Percentiles rank a stretch among this genome's conserved stretches.
phyloP scores from a whole-genome alignment of 2,888 invertebrate species.

The Seira ritae region DNA sequence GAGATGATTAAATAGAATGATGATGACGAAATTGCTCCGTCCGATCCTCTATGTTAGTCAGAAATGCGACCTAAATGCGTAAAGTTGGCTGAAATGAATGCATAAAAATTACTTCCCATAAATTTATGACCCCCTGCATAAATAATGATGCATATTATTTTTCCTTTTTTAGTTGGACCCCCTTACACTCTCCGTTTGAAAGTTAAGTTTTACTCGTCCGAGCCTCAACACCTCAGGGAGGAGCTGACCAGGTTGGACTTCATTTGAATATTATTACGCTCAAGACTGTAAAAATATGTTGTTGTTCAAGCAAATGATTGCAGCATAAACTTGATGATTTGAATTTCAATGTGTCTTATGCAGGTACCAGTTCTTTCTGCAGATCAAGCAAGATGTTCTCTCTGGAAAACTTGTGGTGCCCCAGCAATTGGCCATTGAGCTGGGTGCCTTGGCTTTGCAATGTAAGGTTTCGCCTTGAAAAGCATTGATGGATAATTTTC shows the following conservation, averaged over 20 bases:
- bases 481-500: background rate
- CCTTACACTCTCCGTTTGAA: slow-evolving; percentile 96
- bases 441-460: slow-evolving; percentile 94
- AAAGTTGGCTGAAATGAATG: background rate
- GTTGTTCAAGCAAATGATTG: no score
- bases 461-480: slow-evolving; percentile 80
- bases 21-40: no score
- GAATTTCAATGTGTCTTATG: slow-evolving; percentile 52
- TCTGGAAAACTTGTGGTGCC: slow-evolving; percentile 91
- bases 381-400: slow-evolving; percentile 96
- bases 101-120: slow-evolving; percentile 9
- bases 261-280: no score
- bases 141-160: slow-evolving; percentile 5
- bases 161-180: slow-evolving; percentile 87
- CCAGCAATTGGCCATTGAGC: slow-evolving; percentile 88
- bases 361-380: slow-evolving; percentile 96
- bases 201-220: slow-evolving; percentile 99
- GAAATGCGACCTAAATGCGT: background rate
- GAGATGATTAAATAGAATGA: no score
- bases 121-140: slow-evolving; percentile 18
- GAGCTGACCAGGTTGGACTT: slow-evolving; percentile 91
- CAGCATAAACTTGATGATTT: background rate
- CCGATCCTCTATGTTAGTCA: background rate
- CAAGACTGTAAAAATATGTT: no score
- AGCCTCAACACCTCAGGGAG: slow-evolving; percentile 96